phyloP scores from a whole-genome alignment of 2,888 invertebrate species.

The Macropis europaea region DNA sequence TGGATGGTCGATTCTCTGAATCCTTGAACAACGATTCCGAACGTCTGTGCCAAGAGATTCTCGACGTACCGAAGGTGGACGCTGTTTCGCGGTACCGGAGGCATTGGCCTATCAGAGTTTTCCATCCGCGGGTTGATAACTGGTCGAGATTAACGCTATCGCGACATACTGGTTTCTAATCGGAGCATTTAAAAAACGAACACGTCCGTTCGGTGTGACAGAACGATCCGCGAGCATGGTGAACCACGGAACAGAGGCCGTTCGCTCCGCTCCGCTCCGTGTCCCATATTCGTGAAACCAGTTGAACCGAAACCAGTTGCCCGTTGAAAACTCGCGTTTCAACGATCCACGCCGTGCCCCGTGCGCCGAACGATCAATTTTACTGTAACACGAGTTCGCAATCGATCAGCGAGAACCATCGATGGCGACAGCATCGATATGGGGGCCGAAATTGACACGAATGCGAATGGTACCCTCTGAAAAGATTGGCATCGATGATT shows the following conservation, averaged over 20 bases:
- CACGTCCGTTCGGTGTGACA: constrained; percentile 37
- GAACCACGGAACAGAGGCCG: constrained; percentile 22
- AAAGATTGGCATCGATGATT: too few relatives aligned
- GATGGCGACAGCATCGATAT: too few relatives aligned
- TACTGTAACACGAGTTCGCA: too few relatives aligned
- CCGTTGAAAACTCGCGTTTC: constrained; percentile 23
- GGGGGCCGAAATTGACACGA: too few relatives aligned
- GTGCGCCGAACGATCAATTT: neutral
- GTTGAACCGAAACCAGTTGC: constrained; percentile 51
- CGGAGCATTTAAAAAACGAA: constrained; percentile 34
- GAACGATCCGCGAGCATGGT: constrained; percentile 13
- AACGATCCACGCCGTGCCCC: neutral
- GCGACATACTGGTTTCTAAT: constrained; percentile 50
- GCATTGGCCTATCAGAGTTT: constrained; percentile 22
- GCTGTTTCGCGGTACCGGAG: neutral
- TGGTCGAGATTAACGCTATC: constrained; percentile 12
- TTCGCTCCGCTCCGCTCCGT: too few relatives aligned
- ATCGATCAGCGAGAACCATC: too few relatives aligned
- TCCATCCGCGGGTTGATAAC: constrained; percentile 15
- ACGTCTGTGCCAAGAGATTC: too few relatives aligned
- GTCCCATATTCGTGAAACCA: constrained; percentile 53
- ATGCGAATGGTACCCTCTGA: too few relatives aligned
- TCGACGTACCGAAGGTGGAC: too few relatives aligned
- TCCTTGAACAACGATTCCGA: too few relatives aligned
- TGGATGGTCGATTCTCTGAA: too few relatives aligned